phyloP scores from a whole-genome alignment of 2,797 vertebrate genomes.

The Schizothorax lantsangensis region DNA sequence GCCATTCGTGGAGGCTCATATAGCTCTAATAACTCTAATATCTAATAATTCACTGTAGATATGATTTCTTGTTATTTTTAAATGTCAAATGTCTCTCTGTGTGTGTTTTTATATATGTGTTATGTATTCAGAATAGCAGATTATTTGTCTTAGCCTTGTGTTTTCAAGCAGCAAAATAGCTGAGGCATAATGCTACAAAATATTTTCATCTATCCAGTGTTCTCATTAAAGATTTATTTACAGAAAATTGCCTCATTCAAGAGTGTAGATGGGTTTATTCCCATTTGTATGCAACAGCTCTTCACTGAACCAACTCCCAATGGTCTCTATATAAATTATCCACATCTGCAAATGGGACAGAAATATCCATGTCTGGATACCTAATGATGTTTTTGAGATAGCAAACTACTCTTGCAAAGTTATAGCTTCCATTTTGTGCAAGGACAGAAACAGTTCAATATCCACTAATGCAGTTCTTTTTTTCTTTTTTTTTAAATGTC shows the following conservation, averaged over 20 bases:
- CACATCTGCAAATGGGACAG: conserved; percentile 25
- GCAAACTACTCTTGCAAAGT: conserved; percentile 2
- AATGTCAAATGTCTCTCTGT: not conserved
- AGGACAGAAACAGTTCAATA: not conserved
- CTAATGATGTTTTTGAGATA: conserved; percentile 20
- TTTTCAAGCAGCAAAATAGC: conserved; percentile 35
- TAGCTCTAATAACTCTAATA: not conserved
- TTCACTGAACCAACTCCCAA: conserved; percentile 4
- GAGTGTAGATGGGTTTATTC: conserved; percentile 26
- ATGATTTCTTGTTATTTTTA: not conserved
- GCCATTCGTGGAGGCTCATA: not conserved
- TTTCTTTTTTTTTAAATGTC: not conserved
- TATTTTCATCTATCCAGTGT: conserved; percentile 65
- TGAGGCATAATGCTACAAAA: conserved; percentile 50
- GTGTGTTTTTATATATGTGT: not conserved
- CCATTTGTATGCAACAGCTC: conserved; percentile 7
- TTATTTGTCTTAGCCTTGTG: conserved; percentile 13
- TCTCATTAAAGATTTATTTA: conserved; percentile 76
- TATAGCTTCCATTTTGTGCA: conserved; percentile 4
- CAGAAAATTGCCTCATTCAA: conserved; percentile 63
- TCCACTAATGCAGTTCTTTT: not conserved
- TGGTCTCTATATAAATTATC: conserved; percentile 20
- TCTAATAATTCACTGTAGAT: conserved; percentile 5
- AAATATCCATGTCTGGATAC: conserved; percentile 2
- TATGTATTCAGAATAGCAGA: conserved; percentile 28